Base-by-base conservation (phyloP, 2,797 vertebrate species). In the Ceryle rudis region DNA sequence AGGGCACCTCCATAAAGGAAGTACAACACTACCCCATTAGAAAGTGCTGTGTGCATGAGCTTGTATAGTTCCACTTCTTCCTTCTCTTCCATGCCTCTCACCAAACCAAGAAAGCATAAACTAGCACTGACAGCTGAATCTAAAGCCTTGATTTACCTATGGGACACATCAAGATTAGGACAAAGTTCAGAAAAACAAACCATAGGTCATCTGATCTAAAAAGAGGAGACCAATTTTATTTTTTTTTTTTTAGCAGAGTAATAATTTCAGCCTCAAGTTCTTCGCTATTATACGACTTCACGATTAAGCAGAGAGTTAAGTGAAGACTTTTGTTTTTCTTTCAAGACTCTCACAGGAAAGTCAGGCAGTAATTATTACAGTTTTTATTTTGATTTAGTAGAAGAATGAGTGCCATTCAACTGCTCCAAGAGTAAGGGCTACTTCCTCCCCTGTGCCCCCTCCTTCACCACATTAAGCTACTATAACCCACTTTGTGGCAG, bases 381-480 rank as follows among this genome's bases (percentile, higher is more conserved):
- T 66, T 57, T 90, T 69, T 70, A 52, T 78, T 92, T 85, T 49
- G 11, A 66, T 54, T 73, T 54, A 74, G 47, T 28, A 57, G 29
- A 51, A 65, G n/a, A 94, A 81, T 10, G 7, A 88, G 78, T 18
- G 26, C 4, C 1, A 1, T 73, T 65, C 22, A 74, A 33, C 23
- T 58, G 9, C 23, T 80, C 9, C 28, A 67, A 54, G 44, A 82
- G 31, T 25, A 74, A 70, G 22, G 11, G 44, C 41, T 69, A 51
- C 14, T 37, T 29, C 8, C 7, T 2, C 0, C 0, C 2, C 15
- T n/a, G 9, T 58, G 39, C 18, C 5, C 13, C 23, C 1, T 3
- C 5, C 11, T 55, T 11, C 21, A 5, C 8, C 29, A 55, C 52
- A 39, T 9, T 15, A 51, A 81, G 16, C 23, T 41, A 39, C 52